phyloP scores from a whole-genome alignment of 2,113 vertebrate species.

The Gobius niger region DNA sequence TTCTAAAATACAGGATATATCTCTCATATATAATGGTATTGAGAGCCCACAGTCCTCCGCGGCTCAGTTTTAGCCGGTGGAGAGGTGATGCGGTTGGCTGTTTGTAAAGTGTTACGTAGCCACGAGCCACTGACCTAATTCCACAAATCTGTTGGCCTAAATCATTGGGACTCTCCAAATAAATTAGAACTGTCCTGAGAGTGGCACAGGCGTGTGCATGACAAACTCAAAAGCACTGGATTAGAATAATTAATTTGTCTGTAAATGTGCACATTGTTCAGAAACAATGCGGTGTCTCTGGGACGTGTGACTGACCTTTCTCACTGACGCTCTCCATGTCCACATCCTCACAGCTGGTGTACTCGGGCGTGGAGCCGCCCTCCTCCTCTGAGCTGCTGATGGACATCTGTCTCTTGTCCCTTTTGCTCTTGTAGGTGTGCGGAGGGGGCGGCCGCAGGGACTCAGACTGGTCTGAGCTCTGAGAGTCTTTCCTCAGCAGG shows the following conservation, averaged over 20 bases:
- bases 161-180: slow-evolving; percentile 68
- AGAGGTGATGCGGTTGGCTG: slow-evolving; percentile 48
- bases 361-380: slow-evolving; percentile 97
- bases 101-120: slow-evolving; percentile 59
- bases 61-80: slow-evolving; percentile 11
- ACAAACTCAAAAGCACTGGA: slow-evolving; percentile 13
- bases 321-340: slow-evolving; percentile 98
- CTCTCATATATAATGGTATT: neutral
- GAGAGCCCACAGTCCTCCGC: neutral
- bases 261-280: neutral
- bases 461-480: slow-evolving; percentile 97
- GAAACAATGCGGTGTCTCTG: neutral
- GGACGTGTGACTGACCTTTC: slow-evolving; percentile 85
- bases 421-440: slow-evolving; percentile 88
- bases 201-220: slow-evolving; percentile 50
- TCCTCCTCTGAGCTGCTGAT: slow-evolving; percentile 99
- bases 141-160: slow-evolving; percentile 75
- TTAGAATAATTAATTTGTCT: neutral
- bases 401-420: slow-evolving; percentile 96
- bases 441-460: slow-evolving; percentile 92
- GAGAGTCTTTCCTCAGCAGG: slow-evolving; percentile 94
- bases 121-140: slow-evolving; percentile 75
- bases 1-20: neutral
- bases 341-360: slow-evolving; percentile 98
- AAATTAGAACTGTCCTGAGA: slow-evolving; percentile 63